Conservation (phyloP, 2,888 invertebrate genomes). For the Pristionchus maxplancki region DNA sequence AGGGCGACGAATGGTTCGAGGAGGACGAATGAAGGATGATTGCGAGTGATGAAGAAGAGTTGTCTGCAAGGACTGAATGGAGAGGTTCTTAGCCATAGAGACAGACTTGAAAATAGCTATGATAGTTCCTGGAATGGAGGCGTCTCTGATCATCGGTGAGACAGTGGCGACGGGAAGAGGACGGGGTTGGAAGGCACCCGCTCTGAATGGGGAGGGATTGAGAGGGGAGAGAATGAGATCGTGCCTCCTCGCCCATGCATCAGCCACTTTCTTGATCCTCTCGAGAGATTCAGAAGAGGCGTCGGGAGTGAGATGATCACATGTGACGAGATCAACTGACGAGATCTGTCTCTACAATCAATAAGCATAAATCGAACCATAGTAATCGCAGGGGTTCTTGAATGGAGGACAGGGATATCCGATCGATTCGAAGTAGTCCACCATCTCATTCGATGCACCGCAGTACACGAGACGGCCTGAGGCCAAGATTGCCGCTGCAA, state of each 20-base stretch:
- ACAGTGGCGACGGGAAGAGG: conserved; percentile 53
- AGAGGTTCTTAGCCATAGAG: neutral
- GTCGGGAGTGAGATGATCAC: conserved; percentile 93
- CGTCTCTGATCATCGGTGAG: conserved; percentile 55
- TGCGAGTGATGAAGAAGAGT: conserved; percentile 49
- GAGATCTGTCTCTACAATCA: neutral
- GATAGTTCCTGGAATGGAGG: conserved; percentile 42
- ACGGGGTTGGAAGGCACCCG: conserved; percentile 47
- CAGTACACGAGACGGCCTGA: conserved; percentile 93
- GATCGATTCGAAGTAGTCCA: conserved; percentile 89
- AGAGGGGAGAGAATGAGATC: neutral
- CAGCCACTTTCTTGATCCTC: conserved; percentile 91
- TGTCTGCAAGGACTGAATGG: conserved; percentile 48
- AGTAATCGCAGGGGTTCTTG: conserved; percentile 97
- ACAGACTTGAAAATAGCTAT: conserved; percentile 54
- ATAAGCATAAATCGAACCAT: conserved; percentile 79
- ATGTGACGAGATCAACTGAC: conserved; percentile 91
- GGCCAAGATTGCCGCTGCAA: conserved; percentile 86
- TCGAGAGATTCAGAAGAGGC: conserved; percentile 95
- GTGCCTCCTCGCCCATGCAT: conserved; percentile 81
- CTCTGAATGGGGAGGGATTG: neutral
- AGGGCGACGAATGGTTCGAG: conserved; percentile 55
- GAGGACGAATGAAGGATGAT: conserved; percentile 54
- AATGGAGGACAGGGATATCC: conserved; percentile 96
- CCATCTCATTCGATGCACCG: conserved; percentile 90